Evolutionary conservation across 2,888 invertebrate genomes (phyloP), one percentile per base, ranked within the genome.

Genomic region (Scotopteryx bipunctaria): DNA sequence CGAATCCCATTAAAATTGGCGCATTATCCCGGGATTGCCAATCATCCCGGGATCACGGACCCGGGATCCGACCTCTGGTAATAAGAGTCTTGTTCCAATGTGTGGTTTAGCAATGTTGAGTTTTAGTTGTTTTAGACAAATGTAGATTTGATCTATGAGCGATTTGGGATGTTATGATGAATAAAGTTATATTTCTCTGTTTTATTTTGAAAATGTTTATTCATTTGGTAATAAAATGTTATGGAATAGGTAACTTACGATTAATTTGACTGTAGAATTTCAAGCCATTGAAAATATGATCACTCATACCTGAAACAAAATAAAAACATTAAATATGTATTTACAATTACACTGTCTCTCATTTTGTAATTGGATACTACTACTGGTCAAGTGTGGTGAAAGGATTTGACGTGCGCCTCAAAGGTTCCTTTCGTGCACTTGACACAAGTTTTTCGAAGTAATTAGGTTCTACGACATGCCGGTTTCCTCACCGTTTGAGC

Each of bases 11-110:
- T 71, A 70, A 70, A 70, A 79, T 73, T 67, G 75, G 64, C 71
- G 69, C 72, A 70, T 78, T 74, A 81, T 76, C 74, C 75, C 60
- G 72, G 73, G 71, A 78, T 81, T 81, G 80, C 80, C 83, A 81
- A 82, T 83, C 81, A 83, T 77, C 73, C 78, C 72, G 77, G 81
- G 80, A 83, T 83, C 73, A 79, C 71, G 61, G 75, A 79, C 71
- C 77, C 71, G 63, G 58, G 76, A 83, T 82, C 78, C 78, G 76
- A 69, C 73, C 70, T 76, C 84, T 81, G 83, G 81, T 82, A 83
- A 81, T 73, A 78, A 73, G 68, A 62, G 60, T 60, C 62, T 60
- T 66, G 72, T 74, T 73, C 76, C 80, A 78, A 80, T 73, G 71
- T 71, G 71, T 69, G 76, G 45, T 37, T 4, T 6, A 23, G 13